Conservation (phyloP, 2,113 vertebrate genomes). For the Girardinichthys multiradiatus region DNA sequence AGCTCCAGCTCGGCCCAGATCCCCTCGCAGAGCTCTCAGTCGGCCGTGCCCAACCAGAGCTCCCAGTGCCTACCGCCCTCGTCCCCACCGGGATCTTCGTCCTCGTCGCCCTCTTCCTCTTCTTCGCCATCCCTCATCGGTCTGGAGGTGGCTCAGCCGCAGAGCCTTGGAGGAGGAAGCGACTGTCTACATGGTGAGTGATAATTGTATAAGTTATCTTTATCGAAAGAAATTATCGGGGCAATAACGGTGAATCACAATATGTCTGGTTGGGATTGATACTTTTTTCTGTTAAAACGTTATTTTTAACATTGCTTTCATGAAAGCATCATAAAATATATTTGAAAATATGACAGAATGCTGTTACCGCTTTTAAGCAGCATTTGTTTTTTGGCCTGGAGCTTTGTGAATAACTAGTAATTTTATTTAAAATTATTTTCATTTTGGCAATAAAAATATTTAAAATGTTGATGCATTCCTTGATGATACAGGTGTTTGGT, state of each 20-base stretch:
- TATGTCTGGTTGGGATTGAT: background rate
- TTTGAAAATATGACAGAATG: too few species aligned
- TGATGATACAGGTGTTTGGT: background rate
- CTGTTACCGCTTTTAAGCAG: too few species aligned
- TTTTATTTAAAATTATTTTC: too few species aligned
- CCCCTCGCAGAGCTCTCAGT: slow-evolving; percentile 81
- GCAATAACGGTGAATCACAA: too few species aligned
- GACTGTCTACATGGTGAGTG: slow-evolving; percentile 82
- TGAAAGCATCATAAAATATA: too few species aligned
- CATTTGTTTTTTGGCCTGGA: too few species aligned
- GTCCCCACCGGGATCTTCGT: slow-evolving; percentile 74
- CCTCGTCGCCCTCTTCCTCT: slow-evolving; percentile 75
- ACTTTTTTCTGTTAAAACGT: background rate
- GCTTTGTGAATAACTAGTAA: too few species aligned
- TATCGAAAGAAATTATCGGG: background rate
- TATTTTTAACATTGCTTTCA: too few species aligned
- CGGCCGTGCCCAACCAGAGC: slow-evolving; percentile 82
- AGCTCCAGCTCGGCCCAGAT: slow-evolving; percentile 81
- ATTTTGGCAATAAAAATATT: too few species aligned
- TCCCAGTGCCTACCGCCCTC: slow-evolving; percentile 83
- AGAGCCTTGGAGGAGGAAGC: slow-evolving; percentile 63
- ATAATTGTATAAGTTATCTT: background rate
- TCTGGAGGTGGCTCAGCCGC: slow-evolving; percentile 78
- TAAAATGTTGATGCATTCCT: too few species aligned
- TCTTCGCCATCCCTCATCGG: slow-evolving; percentile 79